Percentiles rank a stretch among this genome's conserved stretches.
Evolutionary conservation across 2,797 vertebrate genomes (phyloP).

Genomic region (Xenops minutus): DNA sequence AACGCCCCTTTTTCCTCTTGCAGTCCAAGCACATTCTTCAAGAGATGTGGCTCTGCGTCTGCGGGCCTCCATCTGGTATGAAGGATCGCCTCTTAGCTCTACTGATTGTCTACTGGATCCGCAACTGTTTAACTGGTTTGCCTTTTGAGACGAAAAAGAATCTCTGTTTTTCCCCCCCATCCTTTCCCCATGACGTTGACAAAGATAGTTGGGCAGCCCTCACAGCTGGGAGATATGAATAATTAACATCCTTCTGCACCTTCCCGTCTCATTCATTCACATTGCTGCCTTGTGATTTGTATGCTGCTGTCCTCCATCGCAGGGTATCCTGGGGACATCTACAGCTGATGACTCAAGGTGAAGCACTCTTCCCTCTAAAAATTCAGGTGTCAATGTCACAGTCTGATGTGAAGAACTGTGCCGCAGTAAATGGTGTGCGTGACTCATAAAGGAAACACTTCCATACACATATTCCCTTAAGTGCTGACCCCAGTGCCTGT

Average conservation of each 20-base stretch:
- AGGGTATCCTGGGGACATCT: not conserved
- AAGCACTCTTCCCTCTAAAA: not conserved
- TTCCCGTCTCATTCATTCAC: not conserved
- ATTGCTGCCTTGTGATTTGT: not conserved
- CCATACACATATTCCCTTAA: not conserved
- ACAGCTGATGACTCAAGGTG: not conserved
- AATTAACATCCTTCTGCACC: not conserved
- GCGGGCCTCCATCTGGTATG: not conserved
- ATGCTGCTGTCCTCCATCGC: not conserved
- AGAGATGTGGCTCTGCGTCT: not conserved
- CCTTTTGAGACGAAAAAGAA: not conserved
- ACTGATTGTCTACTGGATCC: not conserved
- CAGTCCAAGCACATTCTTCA: not conserved
- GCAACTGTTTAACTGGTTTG: not conserved
- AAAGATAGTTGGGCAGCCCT: not conserved
- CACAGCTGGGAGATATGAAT: not conserved
- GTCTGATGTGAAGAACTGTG: not conserved
- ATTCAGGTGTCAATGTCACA: not conserved
- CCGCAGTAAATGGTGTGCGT: accelerated
- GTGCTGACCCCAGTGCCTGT: not conserved
- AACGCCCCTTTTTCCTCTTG: not conserved
- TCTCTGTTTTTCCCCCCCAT: not conserved
- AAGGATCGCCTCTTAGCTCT: not conserved
- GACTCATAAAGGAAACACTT: not conserved
- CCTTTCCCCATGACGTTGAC: not conserved